Evolutionary conservation across 2,113 vertebrate species (phyloP), one percentile per base, ranked within the genome.

Genomic region (Myiozetetes cayanensis): DNA sequence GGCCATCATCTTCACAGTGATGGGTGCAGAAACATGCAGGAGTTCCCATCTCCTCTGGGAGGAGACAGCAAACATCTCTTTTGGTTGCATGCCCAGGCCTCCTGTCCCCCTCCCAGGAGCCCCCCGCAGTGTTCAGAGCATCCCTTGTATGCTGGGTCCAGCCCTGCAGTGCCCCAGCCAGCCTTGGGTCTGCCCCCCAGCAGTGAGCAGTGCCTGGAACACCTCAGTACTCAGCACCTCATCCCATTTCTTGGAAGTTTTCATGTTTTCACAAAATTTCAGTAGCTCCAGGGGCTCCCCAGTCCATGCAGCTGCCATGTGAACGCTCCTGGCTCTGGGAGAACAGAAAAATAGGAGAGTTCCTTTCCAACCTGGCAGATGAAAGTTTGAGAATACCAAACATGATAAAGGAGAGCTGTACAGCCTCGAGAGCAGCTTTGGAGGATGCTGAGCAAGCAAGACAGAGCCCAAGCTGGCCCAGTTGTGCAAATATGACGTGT

Each of bases 181-280:
- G 11, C 14, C 0, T 0, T 8, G 25, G 18, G 13, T 52, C 67
- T 68, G n/a, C 8, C 28, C 37, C 37, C 39, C 25, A 22, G 28
- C 16, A 59, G 17, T 8, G 30, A 41, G 6, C 1, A 0, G 3
- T 41, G 28, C 31, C 44, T 18, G 43, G 39, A 27, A 37, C 19
- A n/a, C 2, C 44, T 67, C 47, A 37, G 41, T 43, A 4, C 30
- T 24, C 47, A 65, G 56, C 35, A 12, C 30, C 31, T 63, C 44
- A 6, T n/a, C 24, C 15, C 55, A 10, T n/a, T 82, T 24, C 37
- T 44, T 37, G 24, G 37, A 58, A 41, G 25, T 35, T 7, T 33
- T 66, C 50, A 6, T 39, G 41, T 49, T n/a, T 44, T 31, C 49
- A 28, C 2, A 1, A 41, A 61, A 33, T 47, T 59, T 12, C 33